Evolutionary conservation across 2,113 vertebrate genomes (phyloP).

Genomic region (Tychaedon coryphoeus): DNA sequence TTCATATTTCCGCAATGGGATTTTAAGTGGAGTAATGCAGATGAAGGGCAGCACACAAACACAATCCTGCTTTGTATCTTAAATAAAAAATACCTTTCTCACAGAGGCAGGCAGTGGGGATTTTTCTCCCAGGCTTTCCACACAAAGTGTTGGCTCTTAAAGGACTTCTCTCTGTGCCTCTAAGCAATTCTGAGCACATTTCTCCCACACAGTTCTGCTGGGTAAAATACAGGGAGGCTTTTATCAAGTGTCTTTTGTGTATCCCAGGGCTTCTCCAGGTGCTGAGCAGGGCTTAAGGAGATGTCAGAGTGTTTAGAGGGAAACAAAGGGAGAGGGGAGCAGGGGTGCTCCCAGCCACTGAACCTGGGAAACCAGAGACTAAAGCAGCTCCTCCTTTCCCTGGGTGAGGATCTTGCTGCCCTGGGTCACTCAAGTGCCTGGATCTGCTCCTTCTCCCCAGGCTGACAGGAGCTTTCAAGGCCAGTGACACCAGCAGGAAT

Average conservation of each 20-base stretch:
- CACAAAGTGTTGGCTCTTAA: not conserved
- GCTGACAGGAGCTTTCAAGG: not conserved
- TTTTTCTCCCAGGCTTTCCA: not conserved
- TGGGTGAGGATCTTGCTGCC: not conserved
- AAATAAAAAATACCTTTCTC: conserved; percentile 42
- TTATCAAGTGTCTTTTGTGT: not conserved
- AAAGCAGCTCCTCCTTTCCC: not conserved
- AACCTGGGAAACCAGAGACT: not conserved
- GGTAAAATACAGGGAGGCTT: not conserved
- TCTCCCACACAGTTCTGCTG: not conserved
- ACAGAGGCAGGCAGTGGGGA: not conserved
- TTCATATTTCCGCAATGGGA: conserved; percentile 49
- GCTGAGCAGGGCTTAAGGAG: not conserved
- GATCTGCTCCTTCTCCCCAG: not conserved
- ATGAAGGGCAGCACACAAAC: conserved; percentile 42
- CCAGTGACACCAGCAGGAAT: not conserved
- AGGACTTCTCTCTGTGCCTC: not conserved
- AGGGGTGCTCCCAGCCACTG: not conserved
- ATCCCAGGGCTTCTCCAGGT: not conserved
- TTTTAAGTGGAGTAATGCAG: conserved; percentile 58
- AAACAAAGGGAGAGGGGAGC: not conserved
- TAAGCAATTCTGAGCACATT: conserved; percentile 19
- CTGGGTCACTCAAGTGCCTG: not conserved
- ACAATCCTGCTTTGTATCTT: conserved; percentile 7
- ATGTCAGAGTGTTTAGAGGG: not conserved